A percentile compares a stretch with the other conserved stretches of the same genome.
Evolutionary conservation across 2,888 invertebrate genomes (phyloP).

Genomic region (Macropis europaea): DNA sequence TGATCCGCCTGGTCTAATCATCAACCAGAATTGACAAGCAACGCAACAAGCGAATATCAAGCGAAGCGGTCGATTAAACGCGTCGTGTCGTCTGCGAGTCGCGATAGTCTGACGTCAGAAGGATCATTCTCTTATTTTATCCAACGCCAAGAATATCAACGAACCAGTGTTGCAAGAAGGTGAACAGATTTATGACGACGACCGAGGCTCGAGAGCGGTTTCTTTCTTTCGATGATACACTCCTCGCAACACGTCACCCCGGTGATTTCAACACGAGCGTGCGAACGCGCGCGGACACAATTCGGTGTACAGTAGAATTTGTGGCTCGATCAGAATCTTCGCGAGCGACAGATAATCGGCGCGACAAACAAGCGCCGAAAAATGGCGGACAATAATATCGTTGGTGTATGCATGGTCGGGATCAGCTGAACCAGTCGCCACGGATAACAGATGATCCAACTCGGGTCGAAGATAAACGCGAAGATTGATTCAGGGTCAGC

Average conservation of each 20-base stretch:
- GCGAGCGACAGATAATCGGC: not conserved
- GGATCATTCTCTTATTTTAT: constrained; percentile 39
- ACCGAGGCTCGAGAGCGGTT: not conserved
- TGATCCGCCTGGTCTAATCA: not conserved
- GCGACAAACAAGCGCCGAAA: not conserved
- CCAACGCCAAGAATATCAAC: constrained; percentile 1
- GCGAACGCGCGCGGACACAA: no score
- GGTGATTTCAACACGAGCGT: not conserved
- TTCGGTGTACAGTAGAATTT: no score
- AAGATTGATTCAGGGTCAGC: constrained; percentile 6
- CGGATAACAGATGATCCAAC: not conserved
- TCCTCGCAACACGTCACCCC: not conserved
- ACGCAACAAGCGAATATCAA: not conserved
- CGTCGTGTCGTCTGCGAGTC: not conserved
- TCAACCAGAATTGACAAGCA: not conserved
- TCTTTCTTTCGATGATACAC: not conserved
- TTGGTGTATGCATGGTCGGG: no score
- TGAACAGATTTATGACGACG: not conserved
- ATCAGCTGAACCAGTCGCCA: not conserved
- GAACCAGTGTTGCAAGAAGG: not conserved
- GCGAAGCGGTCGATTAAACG: not conserved
- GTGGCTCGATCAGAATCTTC: no score
- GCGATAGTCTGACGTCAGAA: constrained; percentile 21
- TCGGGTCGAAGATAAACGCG: not conserved
- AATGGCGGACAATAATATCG: no score